A percentile compares a stretch with the other conserved stretches of the same genome.
phyloP scores from a whole-genome alignment of 1,140 invertebrate species.

The Drosophila pachea region DNA sequence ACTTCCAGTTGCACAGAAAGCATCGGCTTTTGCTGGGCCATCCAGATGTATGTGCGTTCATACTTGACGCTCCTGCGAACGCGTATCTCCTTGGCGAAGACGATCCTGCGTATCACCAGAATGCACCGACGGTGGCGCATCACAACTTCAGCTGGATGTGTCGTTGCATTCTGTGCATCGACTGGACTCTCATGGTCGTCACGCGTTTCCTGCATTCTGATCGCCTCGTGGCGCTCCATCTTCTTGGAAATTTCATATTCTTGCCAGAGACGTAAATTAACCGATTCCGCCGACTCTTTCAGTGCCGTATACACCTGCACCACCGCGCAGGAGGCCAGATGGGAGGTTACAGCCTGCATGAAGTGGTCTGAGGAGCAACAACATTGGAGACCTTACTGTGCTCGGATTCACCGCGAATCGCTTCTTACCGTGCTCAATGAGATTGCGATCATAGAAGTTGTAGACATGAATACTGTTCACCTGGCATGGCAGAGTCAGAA shows the following conservation, averaged over 20 bases:
- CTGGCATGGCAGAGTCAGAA: slow-evolving; percentile 25
- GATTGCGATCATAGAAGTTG: slow-evolving; percentile 30
- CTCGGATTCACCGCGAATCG: neutral
- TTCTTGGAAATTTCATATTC: no score
- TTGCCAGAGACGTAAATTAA: slow-evolving; percentile 16
- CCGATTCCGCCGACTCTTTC: slow-evolving; percentile 6
- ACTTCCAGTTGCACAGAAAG: slow-evolving; percentile 8
- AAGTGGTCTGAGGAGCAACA: slow-evolving; percentile 24
- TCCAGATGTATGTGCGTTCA: neutral
- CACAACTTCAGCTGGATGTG: neutral
- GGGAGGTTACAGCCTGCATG: slow-evolving; percentile 16
- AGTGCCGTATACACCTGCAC: slow-evolving; percentile 53
- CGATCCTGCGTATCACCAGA: slow-evolving; percentile 8
- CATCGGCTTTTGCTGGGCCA: fast-evolving
- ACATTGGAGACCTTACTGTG: neutral
- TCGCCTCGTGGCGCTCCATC: neutral
- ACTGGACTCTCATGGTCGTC: neutral
- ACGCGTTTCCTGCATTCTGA: neutral
- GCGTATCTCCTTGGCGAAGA: slow-evolving; percentile 8
- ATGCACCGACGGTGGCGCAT: slow-evolving; percentile 6
- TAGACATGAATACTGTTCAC: slow-evolving; percentile 21
- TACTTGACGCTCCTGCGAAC: neutral
- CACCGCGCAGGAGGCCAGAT: slow-evolving; percentile 23
- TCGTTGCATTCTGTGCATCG: neutral
- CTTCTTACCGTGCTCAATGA: slow-evolving; percentile 38